These are phyloP conservation scores for Lepidocyrtoides sp. DNA, from an alignment of 2,888 invertebrate species.

Conservation along the genomic window DNA sequence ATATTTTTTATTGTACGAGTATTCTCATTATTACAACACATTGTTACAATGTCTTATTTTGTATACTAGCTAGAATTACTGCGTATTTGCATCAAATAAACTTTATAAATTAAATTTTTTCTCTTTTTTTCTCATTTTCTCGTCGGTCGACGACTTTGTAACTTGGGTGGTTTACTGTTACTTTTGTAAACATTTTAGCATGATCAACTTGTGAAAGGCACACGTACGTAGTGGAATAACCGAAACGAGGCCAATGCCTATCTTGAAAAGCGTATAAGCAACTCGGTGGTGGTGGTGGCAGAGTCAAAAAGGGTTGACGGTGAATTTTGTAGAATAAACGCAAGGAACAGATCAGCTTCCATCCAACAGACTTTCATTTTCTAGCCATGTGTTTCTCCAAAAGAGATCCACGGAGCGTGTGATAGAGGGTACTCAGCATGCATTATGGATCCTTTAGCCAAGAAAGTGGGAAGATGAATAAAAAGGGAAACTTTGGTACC, in stretches of 20 bases:
- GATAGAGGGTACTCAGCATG: conserved; percentile 52
- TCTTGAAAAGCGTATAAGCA: conserved; percentile 27
- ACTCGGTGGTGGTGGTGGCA: background rate
- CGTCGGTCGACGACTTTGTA: conserved; percentile 17
- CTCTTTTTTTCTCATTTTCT: background rate
- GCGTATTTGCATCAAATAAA: background rate
- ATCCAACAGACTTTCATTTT: background rate
- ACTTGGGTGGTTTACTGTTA: background rate
- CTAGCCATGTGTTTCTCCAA: conserved; percentile 16
- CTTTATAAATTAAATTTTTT: conserved; percentile 25
- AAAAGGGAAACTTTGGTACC: conserved; percentile 50
- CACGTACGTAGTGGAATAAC: conserved; percentile 60
- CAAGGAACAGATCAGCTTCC: conserved; percentile 4
- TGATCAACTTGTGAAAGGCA: conserved; percentile 32
- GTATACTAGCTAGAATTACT: too few species aligned
- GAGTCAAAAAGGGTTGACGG: conserved; percentile 50
- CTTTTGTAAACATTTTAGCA: conserved; percentile 24
- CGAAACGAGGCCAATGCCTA: conserved; percentile 46
- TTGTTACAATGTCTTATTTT: too few species aligned
- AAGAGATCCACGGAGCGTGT: background rate
- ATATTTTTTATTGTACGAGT: background rate
- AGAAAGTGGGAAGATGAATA: conserved; percentile 63
- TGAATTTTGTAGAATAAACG: background rate
- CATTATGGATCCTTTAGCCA: conserved; percentile 62
- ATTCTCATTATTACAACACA: background rate